phyloP scores from a whole-genome alignment of 2,888 invertebrate species.

The Drosophila paracracens region DNA sequence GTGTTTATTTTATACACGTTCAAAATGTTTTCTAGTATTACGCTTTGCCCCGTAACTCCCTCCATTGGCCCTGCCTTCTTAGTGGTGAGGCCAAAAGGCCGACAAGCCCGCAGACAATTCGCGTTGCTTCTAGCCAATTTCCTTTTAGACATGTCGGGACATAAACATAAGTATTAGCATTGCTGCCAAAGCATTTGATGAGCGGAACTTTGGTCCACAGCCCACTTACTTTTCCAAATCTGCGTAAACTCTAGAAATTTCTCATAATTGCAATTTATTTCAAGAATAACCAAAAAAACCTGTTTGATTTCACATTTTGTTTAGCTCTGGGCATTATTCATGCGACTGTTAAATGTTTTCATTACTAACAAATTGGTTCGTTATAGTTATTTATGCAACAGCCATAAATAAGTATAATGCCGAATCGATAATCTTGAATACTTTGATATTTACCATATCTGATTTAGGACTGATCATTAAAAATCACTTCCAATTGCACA shows the following conservation, averaged over 20 bases:
- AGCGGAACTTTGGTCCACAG: conserved; percentile 33
- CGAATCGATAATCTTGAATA: conserved; percentile 12
- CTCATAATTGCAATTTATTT: conserved; percentile 19
- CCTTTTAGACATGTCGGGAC: conserved; percentile 71
- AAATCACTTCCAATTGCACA: conserved; percentile 16
- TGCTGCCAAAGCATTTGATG: conserved; percentile 52
- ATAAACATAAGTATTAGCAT: conserved; percentile 59
- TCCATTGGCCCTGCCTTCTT: background rate
- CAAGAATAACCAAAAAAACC: conserved; percentile 23
- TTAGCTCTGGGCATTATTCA: conserved; percentile 26
- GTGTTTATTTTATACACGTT: conserved; percentile 76
- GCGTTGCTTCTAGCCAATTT: conserved; percentile 69
- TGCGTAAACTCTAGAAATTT: conserved; percentile 9
- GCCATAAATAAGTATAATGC: conserved; percentile 43
- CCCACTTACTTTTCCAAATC: conserved; percentile 12
- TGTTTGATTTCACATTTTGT: conserved; percentile 18
- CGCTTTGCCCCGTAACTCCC: conserved; percentile 24
- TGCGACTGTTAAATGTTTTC: conserved; percentile 3
- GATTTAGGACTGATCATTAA: conserved; percentile 10
- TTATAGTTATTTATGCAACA: conserved; percentile 49
- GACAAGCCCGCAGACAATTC: conserved; percentile 54
- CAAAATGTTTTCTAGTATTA: conserved; percentile 59
- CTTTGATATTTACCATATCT: background rate
- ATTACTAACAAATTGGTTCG: conserved; percentile 12
- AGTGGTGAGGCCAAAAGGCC: conserved; percentile 35